Percentiles rank a stretch among this genome's conserved stretches.
Conservation (phyloP, 2,888 invertebrate species). For the Buathra laborator region DNA sequence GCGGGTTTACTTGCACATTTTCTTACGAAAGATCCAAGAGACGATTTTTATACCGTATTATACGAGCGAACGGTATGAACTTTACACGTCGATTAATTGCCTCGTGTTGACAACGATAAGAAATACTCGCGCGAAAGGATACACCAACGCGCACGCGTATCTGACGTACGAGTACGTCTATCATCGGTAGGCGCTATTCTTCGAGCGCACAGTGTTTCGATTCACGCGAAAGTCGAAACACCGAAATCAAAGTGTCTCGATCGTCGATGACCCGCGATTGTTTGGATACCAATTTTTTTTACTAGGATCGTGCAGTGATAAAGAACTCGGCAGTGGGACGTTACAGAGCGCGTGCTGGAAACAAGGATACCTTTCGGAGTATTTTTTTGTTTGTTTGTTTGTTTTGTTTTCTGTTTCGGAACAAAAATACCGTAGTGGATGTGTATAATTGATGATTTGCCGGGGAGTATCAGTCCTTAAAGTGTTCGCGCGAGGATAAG, state of each 20-base stretch:
- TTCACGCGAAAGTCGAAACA: not conserved
- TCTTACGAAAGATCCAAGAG: not conserved
- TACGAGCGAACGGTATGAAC: not conserved
- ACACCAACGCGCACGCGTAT: conserved; percentile 56
- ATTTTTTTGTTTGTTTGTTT: not conserved
- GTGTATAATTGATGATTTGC: not conserved
- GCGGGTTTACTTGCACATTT: not conserved
- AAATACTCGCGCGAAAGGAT: conserved; percentile 38
- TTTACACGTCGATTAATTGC: not conserved
- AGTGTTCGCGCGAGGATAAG: not conserved
- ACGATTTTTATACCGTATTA: not conserved
- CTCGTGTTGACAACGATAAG: conserved; percentile 76
- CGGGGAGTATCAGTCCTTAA: not conserved
- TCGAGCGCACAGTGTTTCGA: not conserved
- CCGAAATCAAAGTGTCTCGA: not conserved
- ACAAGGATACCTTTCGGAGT: not conserved
- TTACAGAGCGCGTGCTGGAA: not conserved
- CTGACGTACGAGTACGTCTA: conserved; percentile 39
- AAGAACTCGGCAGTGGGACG: not conserved
- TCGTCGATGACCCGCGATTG: not conserved
- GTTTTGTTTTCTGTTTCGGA: not conserved
- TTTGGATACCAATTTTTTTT: not conserved
- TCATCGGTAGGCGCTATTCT: not conserved
- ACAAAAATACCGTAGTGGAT: not conserved
- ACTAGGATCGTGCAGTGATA: not conserved